Percentiles rank a stretch among this genome's conserved stretches.
phyloP scores from a whole-genome alignment of 1,140 invertebrate species.

The Drosophila kikkawai region DNA sequence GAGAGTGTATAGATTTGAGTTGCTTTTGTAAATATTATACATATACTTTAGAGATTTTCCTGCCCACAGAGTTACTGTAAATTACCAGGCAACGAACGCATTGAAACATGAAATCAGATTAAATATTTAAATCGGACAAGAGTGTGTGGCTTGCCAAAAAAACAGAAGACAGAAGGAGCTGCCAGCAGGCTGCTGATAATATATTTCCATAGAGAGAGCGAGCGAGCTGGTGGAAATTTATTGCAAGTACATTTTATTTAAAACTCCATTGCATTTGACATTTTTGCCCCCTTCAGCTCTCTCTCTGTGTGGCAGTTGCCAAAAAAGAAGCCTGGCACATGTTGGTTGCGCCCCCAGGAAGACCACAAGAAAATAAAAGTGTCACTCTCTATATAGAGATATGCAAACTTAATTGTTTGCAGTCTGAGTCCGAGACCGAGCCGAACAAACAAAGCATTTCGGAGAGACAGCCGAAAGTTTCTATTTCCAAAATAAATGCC shows the following conservation, averaged over 20 bases:
- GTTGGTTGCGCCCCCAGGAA: constrained; percentile 22
- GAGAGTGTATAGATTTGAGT: constrained; percentile 2
- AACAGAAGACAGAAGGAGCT: constrained; percentile 19
- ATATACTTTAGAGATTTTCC: not conserved
- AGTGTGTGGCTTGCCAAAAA: constrained; percentile 65
- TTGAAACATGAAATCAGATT: constrained; percentile 77
- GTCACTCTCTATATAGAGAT: constrained; percentile 60
- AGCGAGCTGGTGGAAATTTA: constrained; percentile 66
- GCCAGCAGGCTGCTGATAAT: constrained; percentile 29
- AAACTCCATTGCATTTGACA: constrained; percentile 74
- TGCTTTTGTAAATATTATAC: constrained; percentile 9
- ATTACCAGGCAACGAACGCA: constrained; percentile 35
- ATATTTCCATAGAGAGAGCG: constrained; percentile 28
- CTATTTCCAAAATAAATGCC: constrained; percentile 47
- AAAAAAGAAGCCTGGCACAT: constrained; percentile 44
- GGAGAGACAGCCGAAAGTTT: constrained; percentile 31
- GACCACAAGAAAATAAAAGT: constrained; percentile 75
- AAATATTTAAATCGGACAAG: constrained; percentile 78
- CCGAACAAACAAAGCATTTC: constrained; percentile 49
- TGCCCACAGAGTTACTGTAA: constrained; percentile 15
- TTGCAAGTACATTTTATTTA: constrained; percentile 80
- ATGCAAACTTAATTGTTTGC: constrained; percentile 73
- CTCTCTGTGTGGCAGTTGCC: constrained; percentile 43
- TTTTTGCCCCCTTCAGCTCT: constrained; percentile 11
- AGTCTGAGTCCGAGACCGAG: constrained; percentile 40